phyloP scores from a whole-genome alignment of 2,113 vertebrate genomes.

The Leptodactylus fuscus region DNA sequence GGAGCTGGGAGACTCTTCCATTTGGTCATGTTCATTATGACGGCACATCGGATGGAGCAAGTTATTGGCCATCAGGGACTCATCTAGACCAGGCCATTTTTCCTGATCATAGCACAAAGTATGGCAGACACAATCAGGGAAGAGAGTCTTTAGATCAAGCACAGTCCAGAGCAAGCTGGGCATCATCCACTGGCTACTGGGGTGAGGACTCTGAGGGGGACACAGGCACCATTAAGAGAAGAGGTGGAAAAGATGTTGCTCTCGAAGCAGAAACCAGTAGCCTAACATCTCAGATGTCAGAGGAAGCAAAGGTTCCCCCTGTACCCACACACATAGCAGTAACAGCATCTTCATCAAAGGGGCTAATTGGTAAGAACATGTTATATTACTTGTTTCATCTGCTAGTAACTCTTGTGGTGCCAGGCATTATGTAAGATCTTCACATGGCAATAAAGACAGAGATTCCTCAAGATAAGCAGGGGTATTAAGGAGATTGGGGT shows the following conservation, averaged over 20 bases:
- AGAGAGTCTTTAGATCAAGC: slow-evolving; percentile 84
- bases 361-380: slow-evolving; percentile 81
- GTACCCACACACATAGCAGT: slow-evolving; percentile 82
- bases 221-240: slow-evolving; percentile 95
- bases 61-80: slow-evolving; percentile 76
- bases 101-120: slow-evolving; percentile 77
- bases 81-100: slow-evolving; percentile 79
- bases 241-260: slow-evolving; percentile 93
- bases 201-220: slow-evolving; percentile 97
- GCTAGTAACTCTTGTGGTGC: neutral
- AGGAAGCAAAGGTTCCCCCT: slow-evolving; percentile 86
- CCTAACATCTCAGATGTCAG: slow-evolving; percentile 82
- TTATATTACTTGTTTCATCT: neutral
- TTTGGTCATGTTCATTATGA: slow-evolving; percentile 83
- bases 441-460: too few species aligned
- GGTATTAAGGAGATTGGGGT: too few species aligned
- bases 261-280: slow-evolving; percentile 88
- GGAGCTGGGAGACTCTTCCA: slow-evolving; percentile 92
- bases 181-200: slow-evolving; percentile 93
- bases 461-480: too few species aligned
- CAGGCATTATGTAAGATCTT: too few species aligned
- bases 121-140: slow-evolving; percentile 78
- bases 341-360: slow-evolving; percentile 81
- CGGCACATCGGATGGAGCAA: slow-evolving; percentile 76
- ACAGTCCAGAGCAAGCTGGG: slow-evolving; percentile 95